Percentiles rank a stretch among this genome's conserved stretches.
Conservation (phyloP, 2,113 vertebrate genomes). For the Boleophthalmus pectinirostris region DNA sequence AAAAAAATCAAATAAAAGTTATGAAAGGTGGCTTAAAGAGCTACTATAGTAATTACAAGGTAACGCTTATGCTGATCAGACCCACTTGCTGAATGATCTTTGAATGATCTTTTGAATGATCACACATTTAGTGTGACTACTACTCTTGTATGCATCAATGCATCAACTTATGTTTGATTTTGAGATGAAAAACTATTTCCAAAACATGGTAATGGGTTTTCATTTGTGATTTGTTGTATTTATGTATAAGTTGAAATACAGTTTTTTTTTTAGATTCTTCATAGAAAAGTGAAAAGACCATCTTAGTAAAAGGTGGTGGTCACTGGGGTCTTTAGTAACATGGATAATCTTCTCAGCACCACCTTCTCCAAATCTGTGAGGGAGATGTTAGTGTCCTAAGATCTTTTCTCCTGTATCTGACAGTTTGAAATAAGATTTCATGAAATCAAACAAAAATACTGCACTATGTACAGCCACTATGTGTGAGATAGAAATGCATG, state of each 20-base stretch:
- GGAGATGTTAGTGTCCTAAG: not conserved
- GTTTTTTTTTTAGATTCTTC: not conserved
- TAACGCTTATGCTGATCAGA: not conserved
- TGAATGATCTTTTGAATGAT: no score
- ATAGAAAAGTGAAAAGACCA: conserved; percentile 20
- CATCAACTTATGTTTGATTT: not conserved
- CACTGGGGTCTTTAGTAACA: conserved; percentile 12
- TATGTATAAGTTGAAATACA: not conserved
- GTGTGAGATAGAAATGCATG: not conserved
- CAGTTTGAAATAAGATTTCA: not conserved
- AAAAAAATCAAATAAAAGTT: no score
- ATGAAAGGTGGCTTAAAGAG: not conserved
- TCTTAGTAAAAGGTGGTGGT: conserved; percentile 32
- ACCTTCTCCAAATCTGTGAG: conserved; percentile 1
- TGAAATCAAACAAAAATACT: not conserved
- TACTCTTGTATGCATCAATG: not conserved
- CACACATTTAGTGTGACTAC: not conserved
- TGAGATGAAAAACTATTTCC: not conserved
- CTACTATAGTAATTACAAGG: not conserved
- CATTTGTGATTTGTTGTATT: not conserved
- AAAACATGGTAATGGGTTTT: not conserved
- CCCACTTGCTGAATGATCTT: no score
- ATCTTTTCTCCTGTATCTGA: not conserved
- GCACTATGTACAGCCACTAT: not conserved
- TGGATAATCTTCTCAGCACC: conserved; percentile 48